Conservation (phyloP, 2,113 vertebrate genomes). For the Eublepharis macularius region DNA sequence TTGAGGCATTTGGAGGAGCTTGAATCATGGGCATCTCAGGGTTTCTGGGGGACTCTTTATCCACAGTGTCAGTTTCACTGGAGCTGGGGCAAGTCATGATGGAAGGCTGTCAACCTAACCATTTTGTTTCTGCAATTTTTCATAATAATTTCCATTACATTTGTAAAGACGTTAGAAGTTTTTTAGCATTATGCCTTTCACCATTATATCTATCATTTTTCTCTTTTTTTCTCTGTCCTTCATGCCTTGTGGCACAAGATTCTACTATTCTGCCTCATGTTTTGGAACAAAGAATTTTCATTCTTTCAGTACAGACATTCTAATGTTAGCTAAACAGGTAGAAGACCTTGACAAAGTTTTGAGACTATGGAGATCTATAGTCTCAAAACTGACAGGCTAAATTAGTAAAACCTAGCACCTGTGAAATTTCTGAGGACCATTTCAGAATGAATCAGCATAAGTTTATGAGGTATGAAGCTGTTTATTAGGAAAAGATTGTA, state of each 20-base stretch:
- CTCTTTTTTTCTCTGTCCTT: background rate
- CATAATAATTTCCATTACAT: no score
- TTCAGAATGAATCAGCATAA: background rate
- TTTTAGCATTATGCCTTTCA: no score
- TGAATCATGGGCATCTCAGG: no score
- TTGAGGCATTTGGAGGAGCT: no score
- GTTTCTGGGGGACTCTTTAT: no score
- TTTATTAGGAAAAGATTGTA: accelerated
- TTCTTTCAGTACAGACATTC: background rate
- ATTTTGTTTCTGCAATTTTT: no score
- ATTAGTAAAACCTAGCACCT: background rate
- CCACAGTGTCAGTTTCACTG: no score
- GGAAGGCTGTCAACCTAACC: no score
- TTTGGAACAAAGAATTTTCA: background rate
- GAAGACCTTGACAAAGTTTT: background rate
- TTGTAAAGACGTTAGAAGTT: no score
- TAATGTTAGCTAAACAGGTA: background rate
- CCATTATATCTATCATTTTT: background rate
- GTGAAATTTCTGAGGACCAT: background rate
- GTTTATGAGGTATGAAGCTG: background rate
- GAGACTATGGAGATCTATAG: background rate
- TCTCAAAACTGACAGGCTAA: background rate
- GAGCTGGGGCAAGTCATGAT: no score
- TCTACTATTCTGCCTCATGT: background rate
- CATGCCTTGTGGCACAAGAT: background rate